A percentile compares a stretch with the other conserved stretches of the same genome.
Evolutionary conservation across 2,113 vertebrate species (phyloP).

Genomic region (Lynx canadensis): DNA sequence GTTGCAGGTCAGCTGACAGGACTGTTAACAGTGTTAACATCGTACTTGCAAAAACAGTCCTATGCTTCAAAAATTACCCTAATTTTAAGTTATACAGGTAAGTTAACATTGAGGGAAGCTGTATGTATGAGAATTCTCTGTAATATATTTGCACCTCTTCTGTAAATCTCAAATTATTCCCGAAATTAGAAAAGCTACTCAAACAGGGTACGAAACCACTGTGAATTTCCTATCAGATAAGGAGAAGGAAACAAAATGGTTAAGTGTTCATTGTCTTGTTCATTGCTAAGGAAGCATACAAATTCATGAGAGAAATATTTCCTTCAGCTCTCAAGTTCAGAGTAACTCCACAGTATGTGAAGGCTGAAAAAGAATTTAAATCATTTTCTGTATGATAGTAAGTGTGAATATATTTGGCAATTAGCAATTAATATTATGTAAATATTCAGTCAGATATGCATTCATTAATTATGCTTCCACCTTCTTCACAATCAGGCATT

Average conservation of each 20-base stretch:
- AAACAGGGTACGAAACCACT: conserved; percentile 17
- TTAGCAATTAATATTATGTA: conserved; percentile 67
- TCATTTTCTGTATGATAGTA: conserved; percentile 23
- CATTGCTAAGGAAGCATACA: background rate
- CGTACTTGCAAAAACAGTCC: background rate
- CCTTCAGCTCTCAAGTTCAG: conserved; percentile 15
- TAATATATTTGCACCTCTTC: conserved; percentile 20
- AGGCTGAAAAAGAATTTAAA: conserved; percentile 36
- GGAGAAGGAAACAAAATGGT: conserved; percentile 47
- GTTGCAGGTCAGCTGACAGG: background rate
- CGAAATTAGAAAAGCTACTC: conserved; percentile 40
- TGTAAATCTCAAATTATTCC: conserved; percentile 43
- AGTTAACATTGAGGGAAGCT: conserved; percentile 24
- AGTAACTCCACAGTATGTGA: conserved; percentile 17
- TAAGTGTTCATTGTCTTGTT: background rate
- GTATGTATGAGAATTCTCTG: background rate
- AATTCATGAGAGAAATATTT: conserved; percentile 45
- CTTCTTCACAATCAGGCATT: conserved; percentile 77
- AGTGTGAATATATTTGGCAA: conserved; percentile 14
- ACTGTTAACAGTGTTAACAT: background rate
- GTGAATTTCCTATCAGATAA: conserved; percentile 21
- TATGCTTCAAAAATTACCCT: background rate
- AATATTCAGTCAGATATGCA: conserved; percentile 82
- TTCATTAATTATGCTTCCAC: conserved; percentile 78
- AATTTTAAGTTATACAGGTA: conserved; percentile 30